Percentiles rank a stretch among this genome's conserved stretches.
phyloP scores from a whole-genome alignment of 2,888 invertebrate species.

The Unio pictorum region DNA sequence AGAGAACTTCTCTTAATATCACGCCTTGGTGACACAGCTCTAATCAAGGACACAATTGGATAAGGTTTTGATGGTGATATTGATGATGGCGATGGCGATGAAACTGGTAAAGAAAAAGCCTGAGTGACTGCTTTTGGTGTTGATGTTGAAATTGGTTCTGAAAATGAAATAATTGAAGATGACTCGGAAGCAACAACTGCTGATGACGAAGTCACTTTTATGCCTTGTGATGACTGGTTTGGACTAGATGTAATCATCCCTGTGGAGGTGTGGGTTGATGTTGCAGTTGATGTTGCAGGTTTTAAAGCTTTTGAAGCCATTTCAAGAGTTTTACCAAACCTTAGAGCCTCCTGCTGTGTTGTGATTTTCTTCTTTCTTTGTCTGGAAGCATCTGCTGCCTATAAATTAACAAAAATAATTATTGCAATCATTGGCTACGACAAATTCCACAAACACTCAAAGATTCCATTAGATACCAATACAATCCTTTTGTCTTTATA shows the following conservation, averaged over 20 bases:
- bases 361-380: slow-evolving; percentile 61
- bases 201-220: slow-evolving; percentile 13
- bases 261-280: slow-evolving; percentile 13
- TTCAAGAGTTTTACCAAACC: slow-evolving; percentile 64
- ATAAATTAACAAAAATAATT: slow-evolving; percentile 8
- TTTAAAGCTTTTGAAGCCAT: slow-evolving; percentile 52
- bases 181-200: slow-evolving; percentile 15
- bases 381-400: slow-evolving; percentile 59
- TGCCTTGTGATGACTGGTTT: slow-evolving; percentile 12
- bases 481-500: too few species aligned
- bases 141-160: slow-evolving; percentile 40
- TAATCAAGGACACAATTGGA: slow-evolving; percentile 33
- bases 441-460: too few species aligned
- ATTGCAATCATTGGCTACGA: too few species aligned
- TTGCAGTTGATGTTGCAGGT: slow-evolving; percentile 25
- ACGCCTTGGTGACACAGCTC: slow-evolving; percentile 16
- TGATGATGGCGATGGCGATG: slow-evolving; percentile 19
- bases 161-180: slow-evolving; percentile 34
- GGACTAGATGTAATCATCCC: slow-evolving; percentile 16
- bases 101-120: slow-evolving; percentile 23
- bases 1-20: not conserved
- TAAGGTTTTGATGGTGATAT: slow-evolving; percentile 33
- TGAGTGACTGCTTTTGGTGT: slow-evolving; percentile 32
- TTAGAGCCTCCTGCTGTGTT: slow-evolving; percentile 54
- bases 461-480: too few species aligned